These are phyloP conservation scores for Poeciliopsis presidionis DNA, from an alignment of 2,797 vertebrate genomes.

Conservation along the genomic window DNA sequence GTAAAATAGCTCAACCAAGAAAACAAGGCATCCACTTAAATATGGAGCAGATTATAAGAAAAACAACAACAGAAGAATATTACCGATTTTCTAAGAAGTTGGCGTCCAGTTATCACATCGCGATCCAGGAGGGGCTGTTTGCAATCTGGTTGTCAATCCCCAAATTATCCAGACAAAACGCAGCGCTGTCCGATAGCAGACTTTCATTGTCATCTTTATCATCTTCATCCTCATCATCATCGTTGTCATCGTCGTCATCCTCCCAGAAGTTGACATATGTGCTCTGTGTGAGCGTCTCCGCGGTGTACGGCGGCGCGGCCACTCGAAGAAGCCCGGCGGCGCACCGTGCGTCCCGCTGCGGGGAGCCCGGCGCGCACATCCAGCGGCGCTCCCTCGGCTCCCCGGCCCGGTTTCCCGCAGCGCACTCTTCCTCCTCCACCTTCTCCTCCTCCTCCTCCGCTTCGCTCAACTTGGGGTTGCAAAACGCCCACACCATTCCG, in stretches of 20 bases:
- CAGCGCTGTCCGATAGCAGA: conserved; percentile 53
- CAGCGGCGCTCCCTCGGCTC: conserved; percentile 21
- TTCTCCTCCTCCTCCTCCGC: conserved; percentile 68
- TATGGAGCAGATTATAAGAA: neutral
- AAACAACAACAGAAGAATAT: neutral
- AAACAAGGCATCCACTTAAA: neutral
- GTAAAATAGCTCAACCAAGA: neutral
- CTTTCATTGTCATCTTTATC: conserved; percentile 45
- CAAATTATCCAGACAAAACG: conserved; percentile 43
- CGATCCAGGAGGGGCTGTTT: conserved; percentile 16
- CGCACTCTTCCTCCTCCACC: conserved; percentile 47
- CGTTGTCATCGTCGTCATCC: conserved; percentile 16
- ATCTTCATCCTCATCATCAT: conserved; percentile 12
- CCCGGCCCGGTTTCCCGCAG: conserved; percentile 15
- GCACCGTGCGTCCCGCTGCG: conserved; percentile 36
- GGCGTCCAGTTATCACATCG: neutral
- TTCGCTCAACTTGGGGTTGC: conserved; percentile 82
- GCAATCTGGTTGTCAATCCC: conserved; percentile 45
- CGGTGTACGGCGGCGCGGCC: conserved; percentile 27
- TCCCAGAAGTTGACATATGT: conserved; percentile 70
- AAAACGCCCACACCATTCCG: conserved; percentile 86
- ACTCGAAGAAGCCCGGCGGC: conserved; percentile 26
- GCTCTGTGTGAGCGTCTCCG: conserved; percentile 47
- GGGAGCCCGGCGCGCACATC: conserved; percentile 37
- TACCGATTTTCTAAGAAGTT: conserved; percentile 1